Percentiles rank a stretch among this genome's conserved stretches.
Conservation (phyloP, 2,797 vertebrate genomes). For the Mareca strepera region DNA sequence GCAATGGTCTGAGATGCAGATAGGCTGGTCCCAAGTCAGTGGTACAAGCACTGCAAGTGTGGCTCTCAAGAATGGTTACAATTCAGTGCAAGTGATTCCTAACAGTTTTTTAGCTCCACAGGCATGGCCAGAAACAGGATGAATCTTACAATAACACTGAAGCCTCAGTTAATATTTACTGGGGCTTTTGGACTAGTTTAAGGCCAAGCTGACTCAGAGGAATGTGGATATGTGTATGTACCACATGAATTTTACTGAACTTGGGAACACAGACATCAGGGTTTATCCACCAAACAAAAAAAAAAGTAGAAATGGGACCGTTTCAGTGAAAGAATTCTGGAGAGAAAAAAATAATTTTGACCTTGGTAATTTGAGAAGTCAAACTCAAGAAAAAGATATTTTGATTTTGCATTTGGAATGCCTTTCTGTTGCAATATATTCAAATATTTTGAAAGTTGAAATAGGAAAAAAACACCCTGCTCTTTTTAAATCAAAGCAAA, state of each 20-base stretch:
- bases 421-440: not conserved
- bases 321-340: not conserved
- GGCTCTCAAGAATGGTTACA: not conserved
- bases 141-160: not conserved
- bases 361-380: not conserved
- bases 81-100: not conserved
- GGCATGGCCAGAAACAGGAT: not conserved
- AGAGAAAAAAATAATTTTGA: not conserved
- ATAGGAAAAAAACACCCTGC: not conserved
- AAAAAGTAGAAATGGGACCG: not conserved
- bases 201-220: not conserved
- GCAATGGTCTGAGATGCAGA: not conserved
- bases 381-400: not conserved
- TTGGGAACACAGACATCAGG: accelerated
- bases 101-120: not conserved
- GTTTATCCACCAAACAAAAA: not conserved
- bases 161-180: not conserved
- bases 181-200: not conserved
- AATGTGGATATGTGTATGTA: not conserved
- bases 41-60: not conserved
- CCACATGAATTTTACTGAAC: not conserved
- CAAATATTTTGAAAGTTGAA: not conserved
- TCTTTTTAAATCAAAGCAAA: not conserved
- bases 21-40: not conserved
- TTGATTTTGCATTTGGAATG: not conserved